A percentile compares a stretch with the other conserved stretches of the same genome.
Conservation (phyloP, 1,140 invertebrate species). For the Branchinecta lynchi region DNA sequence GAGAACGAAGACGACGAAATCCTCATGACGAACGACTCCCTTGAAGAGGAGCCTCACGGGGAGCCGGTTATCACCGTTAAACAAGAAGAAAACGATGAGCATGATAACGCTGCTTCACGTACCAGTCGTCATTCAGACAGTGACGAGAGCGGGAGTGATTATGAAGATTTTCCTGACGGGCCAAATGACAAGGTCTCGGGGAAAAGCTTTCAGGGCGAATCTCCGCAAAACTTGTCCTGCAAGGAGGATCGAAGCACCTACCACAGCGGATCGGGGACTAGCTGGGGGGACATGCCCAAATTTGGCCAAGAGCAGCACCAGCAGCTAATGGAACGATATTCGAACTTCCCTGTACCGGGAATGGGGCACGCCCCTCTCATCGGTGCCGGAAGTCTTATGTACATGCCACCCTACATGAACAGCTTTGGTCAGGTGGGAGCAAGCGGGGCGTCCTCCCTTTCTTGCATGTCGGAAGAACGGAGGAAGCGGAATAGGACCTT, state of each 20-base stretch:
- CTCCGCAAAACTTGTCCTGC: neutral
- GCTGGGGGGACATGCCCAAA: neutral
- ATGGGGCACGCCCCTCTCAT: neutral
- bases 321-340: neutral
- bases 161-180: neutral
- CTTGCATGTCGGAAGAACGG: constrained; percentile 46
- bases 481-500: constrained; percentile 92
- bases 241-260: neutral
- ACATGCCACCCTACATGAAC: neutral
- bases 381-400: neutral
- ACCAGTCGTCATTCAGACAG: neutral
- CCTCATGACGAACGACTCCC: constrained; percentile 15
- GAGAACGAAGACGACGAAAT: constrained; percentile 21
- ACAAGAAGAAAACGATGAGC: neutral
- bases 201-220: neutral
- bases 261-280: neutral
- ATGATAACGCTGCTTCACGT: neutral
- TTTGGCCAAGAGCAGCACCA: neutral
- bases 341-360: neutral
- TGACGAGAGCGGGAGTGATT: neutral
- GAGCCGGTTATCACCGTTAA: constrained; percentile 4
- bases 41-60: constrained; percentile 17
- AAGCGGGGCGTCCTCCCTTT: neutral
- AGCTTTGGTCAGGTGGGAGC: neutral
- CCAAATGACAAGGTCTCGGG: neutral